Conservation (phyloP, 2,797 vertebrate species). For the Lophotriccus pileatus region DNA sequence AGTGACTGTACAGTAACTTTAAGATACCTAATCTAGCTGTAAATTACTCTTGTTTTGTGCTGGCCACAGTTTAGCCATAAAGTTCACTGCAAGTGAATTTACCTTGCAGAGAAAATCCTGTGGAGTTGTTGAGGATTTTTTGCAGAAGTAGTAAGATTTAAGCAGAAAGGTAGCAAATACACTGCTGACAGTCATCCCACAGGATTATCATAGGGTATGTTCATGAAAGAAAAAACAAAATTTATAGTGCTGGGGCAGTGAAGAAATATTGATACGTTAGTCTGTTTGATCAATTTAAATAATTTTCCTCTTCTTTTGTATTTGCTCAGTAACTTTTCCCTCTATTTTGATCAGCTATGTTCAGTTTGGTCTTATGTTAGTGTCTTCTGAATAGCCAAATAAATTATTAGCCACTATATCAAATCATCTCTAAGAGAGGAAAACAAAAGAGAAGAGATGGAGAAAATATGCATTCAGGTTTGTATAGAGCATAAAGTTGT, state of each 20-base stretch:
- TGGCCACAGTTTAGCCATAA: background rate
- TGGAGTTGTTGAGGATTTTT: background rate
- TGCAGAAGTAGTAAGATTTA: background rate
- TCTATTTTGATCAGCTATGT: background rate
- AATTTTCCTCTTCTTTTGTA: background rate
- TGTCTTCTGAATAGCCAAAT: background rate
- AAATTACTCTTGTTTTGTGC: background rate
- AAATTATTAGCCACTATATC: background rate
- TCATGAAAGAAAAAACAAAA: background rate
- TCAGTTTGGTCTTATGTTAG: background rate
- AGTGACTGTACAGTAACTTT: background rate
- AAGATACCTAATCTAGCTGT: background rate
- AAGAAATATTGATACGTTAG: background rate
- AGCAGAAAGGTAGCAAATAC: background rate
- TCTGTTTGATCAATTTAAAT: background rate
- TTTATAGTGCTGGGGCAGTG: background rate
- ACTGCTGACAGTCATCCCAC: background rate
- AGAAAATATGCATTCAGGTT: background rate
- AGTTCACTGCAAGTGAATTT: background rate
- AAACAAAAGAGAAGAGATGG: background rate
- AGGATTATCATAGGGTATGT: accelerated
- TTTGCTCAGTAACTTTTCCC: background rate
- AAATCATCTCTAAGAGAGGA: background rate
- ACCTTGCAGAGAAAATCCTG: background rate
- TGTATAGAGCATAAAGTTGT: background rate